A percentile compares a stretch with the other conserved stretches of the same genome.
Evolutionary conservation across 2,888 invertebrate genomes (phyloP).

Genomic region (Aromia moschata): DNA sequence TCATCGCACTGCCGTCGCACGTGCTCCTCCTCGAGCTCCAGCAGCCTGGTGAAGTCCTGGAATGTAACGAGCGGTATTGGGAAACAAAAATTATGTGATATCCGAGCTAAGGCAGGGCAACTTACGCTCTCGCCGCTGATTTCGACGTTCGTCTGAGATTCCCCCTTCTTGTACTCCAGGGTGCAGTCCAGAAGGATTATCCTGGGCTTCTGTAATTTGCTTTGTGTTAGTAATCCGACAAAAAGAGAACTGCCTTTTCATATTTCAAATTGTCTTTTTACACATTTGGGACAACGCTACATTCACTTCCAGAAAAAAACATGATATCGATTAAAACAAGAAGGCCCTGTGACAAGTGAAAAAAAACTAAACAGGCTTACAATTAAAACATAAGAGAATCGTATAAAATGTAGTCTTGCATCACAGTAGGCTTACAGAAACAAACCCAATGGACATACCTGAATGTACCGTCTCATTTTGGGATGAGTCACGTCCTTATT

Average conservation of each 20-base stretch:
- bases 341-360: too few relatives aligned
- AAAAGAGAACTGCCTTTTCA: too few relatives aligned
- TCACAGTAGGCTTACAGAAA: too few relatives aligned
- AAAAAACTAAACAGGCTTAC: too few relatives aligned
- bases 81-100: neutral
- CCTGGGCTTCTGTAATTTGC: slow-evolving; percentile 79
- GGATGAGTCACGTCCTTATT: slow-evolving; percentile 99
- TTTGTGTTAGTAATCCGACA: neutral
- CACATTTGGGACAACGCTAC: too few relatives aligned
- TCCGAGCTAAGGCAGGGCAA: slow-evolving; percentile 4
- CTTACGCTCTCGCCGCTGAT: slow-evolving; percentile 84
- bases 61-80: slow-evolving; percentile 11
- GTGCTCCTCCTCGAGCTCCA: slow-evolving; percentile 95
- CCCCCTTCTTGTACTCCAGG: slow-evolving; percentile 98
- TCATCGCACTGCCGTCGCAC: slow-evolving; percentile 91
- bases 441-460: too few relatives aligned
- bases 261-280: too few relatives aligned
- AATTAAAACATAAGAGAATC: too few relatives aligned
- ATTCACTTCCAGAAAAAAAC: too few relatives aligned
- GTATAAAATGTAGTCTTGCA: too few relatives aligned
- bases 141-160: slow-evolving; percentile 97
- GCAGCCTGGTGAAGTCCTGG: slow-evolving; percentile 90
- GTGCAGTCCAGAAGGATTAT: slow-evolving; percentile 95
- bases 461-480: slow-evolving; percentile 94
- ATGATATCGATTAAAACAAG: too few relatives aligned